These are phyloP conservation scores for Xenops minutus DNA, from an alignment of 2,797 vertebrate genomes.

Conservation along the genomic window DNA sequence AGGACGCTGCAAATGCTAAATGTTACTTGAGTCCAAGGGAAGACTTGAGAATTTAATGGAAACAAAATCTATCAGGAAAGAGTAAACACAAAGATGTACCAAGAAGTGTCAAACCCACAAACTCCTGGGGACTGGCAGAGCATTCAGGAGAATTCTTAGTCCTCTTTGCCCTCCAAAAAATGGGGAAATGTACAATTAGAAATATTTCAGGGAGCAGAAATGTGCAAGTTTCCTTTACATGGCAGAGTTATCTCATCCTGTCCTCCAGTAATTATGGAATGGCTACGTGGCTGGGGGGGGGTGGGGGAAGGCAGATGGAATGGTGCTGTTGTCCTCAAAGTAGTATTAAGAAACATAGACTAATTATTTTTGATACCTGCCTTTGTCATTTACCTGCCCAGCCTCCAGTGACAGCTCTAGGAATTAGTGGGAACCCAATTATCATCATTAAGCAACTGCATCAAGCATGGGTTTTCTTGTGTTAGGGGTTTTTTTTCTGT, in stretches of 20 bases:
- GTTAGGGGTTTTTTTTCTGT: background rate
- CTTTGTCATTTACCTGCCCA: background rate
- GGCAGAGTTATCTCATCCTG: background rate
- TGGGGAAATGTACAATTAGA: background rate
- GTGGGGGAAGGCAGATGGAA: background rate
- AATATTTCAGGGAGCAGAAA: background rate
- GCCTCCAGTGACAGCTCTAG: background rate
- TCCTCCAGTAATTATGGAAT: background rate
- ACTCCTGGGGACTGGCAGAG: background rate
- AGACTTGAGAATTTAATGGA: fast-evolving
- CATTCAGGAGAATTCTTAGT: background rate
- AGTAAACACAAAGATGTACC: background rate
- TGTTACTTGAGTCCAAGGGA: background rate
- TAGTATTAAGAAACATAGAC: background rate
- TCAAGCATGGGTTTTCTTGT: background rate
- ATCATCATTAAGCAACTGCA: conserved; percentile 45
- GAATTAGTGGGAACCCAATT: conserved; percentile 70
- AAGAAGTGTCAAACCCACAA: background rate
- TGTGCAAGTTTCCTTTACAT: background rate
- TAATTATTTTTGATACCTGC: conserved; percentile 44
- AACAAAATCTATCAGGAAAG: background rate
- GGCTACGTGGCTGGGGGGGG: background rate
- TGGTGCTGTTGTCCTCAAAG: background rate
- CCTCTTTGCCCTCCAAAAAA: background rate
- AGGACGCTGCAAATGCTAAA: background rate